Evolutionary conservation across 2,113 vertebrate genomes (phyloP), one percentile per base, ranked within the genome.

Genomic region (Larimichthys crocea): DNA sequence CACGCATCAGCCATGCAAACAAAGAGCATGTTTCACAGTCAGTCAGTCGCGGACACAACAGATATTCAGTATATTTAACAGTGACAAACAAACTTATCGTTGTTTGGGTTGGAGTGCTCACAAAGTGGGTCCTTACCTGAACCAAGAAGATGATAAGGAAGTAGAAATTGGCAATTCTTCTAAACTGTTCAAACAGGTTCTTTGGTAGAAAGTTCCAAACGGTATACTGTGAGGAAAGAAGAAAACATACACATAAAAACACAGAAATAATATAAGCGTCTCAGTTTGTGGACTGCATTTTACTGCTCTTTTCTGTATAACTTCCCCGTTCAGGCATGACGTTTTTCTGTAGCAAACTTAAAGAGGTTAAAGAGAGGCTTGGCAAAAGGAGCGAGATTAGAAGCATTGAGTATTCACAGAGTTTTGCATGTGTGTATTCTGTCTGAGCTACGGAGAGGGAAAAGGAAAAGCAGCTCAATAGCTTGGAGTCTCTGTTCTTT

Each of bases 131-230:
- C 71, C 96, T 97, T 95, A 99, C 98, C 97, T 99, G 98, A 66
- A 99, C 97, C 16, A 99, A 95, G 89, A 99, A 99, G 93, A 99
- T 99, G 92, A 99, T 99, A 78, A 99, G 98, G 93, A 99, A 99
- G 94, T 99, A 99, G 94, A 99, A 99, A 94, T 99, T 99, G 86
- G 98, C 98, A 88, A 99, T 99, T 96, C 98, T 97, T 96, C 98
- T 95, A 83, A 99, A 99, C 94, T 99, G 98, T 88, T 99, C 98
- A 87, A 99, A 99, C 52, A 99, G 94, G 91, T 99, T 99, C 96
- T 99, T 99, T 80, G 98, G 98, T 91, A 99, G 96, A 91, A 99
- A 99, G 94, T 99, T 99, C 98, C 98, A 99, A 88, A 99, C 93
- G 10, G 98, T 99, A 93, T 99, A 99, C 98, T 99, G 92, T 29